Conservation (phyloP, 2,113 vertebrate genomes). For the Craseonycteris thonglongyai region DNA sequence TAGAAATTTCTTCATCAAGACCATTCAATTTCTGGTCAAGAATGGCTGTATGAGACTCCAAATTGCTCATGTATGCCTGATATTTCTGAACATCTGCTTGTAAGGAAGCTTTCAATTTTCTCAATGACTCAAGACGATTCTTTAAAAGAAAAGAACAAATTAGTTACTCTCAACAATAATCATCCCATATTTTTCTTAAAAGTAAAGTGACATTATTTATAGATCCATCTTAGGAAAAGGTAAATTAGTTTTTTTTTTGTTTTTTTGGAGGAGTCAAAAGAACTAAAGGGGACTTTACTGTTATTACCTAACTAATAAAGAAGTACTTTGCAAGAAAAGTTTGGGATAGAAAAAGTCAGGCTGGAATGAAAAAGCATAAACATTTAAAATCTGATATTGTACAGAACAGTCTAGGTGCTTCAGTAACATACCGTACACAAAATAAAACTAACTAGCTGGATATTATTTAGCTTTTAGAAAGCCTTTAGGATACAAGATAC, state of each 20-base stretch:
- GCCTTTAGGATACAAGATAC: neutral
- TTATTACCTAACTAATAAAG: neutral
- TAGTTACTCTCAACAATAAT: conserved; percentile 25
- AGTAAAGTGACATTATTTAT: conserved; percentile 24
- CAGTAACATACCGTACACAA: neutral
- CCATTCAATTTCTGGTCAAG: conserved; percentile 83
- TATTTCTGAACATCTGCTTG: conserved; percentile 92
- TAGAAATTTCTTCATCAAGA: conserved; percentile 84
- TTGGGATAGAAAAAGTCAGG: neutral
- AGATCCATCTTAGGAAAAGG: conserved; percentile 10
- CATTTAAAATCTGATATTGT: conserved; percentile 17
- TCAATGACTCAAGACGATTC: conserved; percentile 90
- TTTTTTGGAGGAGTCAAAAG: neutral
- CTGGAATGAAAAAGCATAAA: conserved; percentile 6
- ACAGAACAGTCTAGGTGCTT: neutral
- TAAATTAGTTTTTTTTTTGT: neutral
- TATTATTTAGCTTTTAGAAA: conserved; percentile 18
- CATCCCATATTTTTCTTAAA: conserved; percentile 25
- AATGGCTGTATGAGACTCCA: conserved; percentile 84
- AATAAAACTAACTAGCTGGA: neutral
- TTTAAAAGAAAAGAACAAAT: conserved; percentile 66
- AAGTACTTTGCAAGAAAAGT: neutral
- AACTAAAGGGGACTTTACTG: neutral
- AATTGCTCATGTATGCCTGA: conserved; percentile 83
- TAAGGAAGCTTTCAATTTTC: conserved; percentile 82